Percentiles rank a stretch among this genome's conserved stretches.
Evolutionary conservation across 1,140 invertebrate species (phyloP).

Genomic region (Drosophila virilis): DNA sequence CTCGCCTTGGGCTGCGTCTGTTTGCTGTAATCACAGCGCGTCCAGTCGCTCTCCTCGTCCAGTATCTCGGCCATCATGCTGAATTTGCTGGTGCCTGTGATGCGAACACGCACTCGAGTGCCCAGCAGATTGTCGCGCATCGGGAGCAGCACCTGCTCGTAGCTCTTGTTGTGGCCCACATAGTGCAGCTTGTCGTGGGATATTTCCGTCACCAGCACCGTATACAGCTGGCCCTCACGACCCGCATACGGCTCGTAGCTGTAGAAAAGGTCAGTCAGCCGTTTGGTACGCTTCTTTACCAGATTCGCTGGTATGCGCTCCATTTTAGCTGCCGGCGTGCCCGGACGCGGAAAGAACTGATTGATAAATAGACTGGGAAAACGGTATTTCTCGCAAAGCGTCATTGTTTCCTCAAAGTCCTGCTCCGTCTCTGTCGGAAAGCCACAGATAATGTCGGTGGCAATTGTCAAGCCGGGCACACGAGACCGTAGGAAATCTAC

Average conservation of each 20-base stretch:
- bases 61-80: slow-evolving; percentile 92
- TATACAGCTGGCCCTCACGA: slow-evolving; percentile 90
- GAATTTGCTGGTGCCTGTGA: slow-evolving; percentile 92
- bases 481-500: slow-evolving; percentile 92
- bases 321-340: slow-evolving; percentile 97
- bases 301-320: slow-evolving; percentile 90
- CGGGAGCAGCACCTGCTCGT: slow-evolving; percentile 96
- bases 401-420: slow-evolving; percentile 96
- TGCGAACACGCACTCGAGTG: slow-evolving; percentile 92
- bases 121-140: slow-evolving; percentile 92
- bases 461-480: slow-evolving; percentile 93
- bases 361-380: slow-evolving; percentile 99
- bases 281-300: slow-evolving; percentile 95
- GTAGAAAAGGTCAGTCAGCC: slow-evolving; percentile 95
- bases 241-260: slow-evolving; percentile 94
- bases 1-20: background rate
- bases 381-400: slow-evolving; percentile 93
- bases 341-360: slow-evolving; percentile 98
- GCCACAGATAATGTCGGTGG: slow-evolving; percentile 99
- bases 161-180: slow-evolving; percentile 98
- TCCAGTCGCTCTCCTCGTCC: slow-evolving; percentile 84
- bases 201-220: slow-evolving; percentile 96
- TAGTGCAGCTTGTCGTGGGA: slow-evolving; percentile 96
- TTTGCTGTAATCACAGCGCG: slow-evolving; percentile 50
- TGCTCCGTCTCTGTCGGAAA: slow-evolving; percentile 97